phyloP scores from a whole-genome alignment of 1,140 invertebrate species.

The Proctacanthus coquilletti region DNA sequence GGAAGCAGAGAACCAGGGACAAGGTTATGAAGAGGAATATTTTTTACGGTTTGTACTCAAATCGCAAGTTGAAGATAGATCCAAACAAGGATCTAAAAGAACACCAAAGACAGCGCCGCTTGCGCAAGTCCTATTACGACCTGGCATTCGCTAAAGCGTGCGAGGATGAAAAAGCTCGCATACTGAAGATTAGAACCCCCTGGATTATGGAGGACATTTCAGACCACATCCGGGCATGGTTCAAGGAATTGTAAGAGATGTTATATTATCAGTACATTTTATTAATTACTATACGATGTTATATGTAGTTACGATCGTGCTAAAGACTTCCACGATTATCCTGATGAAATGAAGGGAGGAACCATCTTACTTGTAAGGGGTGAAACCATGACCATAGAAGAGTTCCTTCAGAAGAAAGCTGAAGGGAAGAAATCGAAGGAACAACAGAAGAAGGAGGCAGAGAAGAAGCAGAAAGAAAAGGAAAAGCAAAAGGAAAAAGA shows the following conservation, averaged over 20 bases:
- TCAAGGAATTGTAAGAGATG: slow-evolving; percentile 37
- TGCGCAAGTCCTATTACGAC: slow-evolving; percentile 33
- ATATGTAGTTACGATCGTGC: slow-evolving; percentile 29
- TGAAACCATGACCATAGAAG: slow-evolving; percentile 34
- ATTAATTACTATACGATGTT: too few species aligned
- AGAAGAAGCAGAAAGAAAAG: slow-evolving; percentile 17
- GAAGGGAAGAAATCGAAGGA: slow-evolving; percentile 24
- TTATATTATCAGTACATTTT: too few species aligned
- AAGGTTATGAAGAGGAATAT: too few species aligned
- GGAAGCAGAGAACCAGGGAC: too few species aligned
- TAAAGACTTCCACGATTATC: slow-evolving; percentile 36
- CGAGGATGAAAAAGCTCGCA: slow-evolving; percentile 36
- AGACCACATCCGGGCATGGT: slow-evolving; percentile 51
- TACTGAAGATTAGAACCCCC: slow-evolving; percentile 37
- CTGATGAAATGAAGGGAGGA: slow-evolving; percentile 34
- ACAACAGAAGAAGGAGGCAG: slow-evolving; percentile 15
- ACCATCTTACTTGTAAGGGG: slow-evolving; percentile 36
- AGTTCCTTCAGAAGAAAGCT: slow-evolving; percentile 29
- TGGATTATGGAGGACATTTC: slow-evolving; percentile 50
- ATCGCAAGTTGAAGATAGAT: too few species aligned
- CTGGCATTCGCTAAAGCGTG: slow-evolving; percentile 35
- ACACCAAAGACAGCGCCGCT: too few species aligned
- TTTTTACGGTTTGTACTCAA: slow-evolving; percentile 14
- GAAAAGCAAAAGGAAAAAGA: slow-evolving; percentile 15
- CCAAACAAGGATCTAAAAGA: too few species aligned